Conservation (phyloP, 2,888 invertebrate genomes). For the Eristalis arbustorum region DNA sequence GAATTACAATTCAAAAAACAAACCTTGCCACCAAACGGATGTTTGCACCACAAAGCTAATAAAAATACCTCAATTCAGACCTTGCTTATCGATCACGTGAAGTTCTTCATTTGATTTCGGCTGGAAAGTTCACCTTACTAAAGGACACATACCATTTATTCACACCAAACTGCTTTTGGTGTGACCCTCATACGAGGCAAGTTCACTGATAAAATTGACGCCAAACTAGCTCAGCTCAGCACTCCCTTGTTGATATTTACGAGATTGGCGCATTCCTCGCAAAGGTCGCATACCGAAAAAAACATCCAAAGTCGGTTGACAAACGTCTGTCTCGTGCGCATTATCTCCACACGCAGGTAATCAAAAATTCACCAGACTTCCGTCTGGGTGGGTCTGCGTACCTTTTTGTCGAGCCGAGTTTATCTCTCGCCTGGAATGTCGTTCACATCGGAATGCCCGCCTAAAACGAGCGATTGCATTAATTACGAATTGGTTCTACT, state of each 20-base stretch:
- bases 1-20: too few relatives aligned
- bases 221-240: background rate
- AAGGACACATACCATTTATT: background rate
- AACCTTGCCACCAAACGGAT: too few relatives aligned
- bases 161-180: background rate
- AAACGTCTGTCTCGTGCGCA: background rate
- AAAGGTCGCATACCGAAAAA: background rate
- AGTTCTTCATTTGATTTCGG: too few relatives aligned
- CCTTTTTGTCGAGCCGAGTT: background rate
- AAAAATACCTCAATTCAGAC: too few relatives aligned
- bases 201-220: background rate
- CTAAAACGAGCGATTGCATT: slow-evolving; percentile 9
- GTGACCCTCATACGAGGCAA: background rate
- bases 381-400: background rate
- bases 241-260: background rate
- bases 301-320: background rate
- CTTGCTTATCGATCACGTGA: too few relatives aligned
- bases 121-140: too few relatives aligned
- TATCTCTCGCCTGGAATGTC: background rate
- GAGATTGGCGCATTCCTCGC: background rate
- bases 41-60: too few relatives aligned
- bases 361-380: background rate
- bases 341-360: background rate
- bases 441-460: background rate
- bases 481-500: slow-evolving; percentile 14